Base-by-base conservation (phyloP, 2,888 invertebrate species). In the Anorthoa munda region DNA sequence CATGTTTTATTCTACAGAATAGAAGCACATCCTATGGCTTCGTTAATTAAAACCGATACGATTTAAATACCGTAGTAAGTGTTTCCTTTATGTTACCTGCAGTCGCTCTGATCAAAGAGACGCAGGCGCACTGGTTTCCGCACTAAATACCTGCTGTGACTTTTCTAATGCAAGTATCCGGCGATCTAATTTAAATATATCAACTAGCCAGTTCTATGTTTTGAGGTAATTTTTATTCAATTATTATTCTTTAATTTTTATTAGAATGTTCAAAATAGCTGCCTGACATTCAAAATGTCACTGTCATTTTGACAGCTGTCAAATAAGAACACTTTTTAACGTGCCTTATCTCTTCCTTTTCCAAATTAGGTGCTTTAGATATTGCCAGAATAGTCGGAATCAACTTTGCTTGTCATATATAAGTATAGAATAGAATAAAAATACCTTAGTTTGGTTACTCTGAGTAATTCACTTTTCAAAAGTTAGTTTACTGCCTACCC, bases 41-140 rank as follows among this genome's bases (percentile, higher is more conserved):
- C n/a, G 51, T 77, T 82, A 61, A 79, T 82, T 80, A 71, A 77
- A 81, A 53, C 26, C 46, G 51, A 67, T 60, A 51, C 78, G 48
- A 74, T 82, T 79, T 83, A 74, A 74, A 83, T 81, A 59, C 79
- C 74, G 56, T 48, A 65, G 53, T 82, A 74, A 81, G 61, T 66
- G 65, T 26, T 70, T 83, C 65, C 73, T 74, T 21, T 75, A 13
- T 50, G 78, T 60, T 60, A 50, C 51, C 46, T 26, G 18, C 21
- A 7, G 69, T 46, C 26, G 67, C 56, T 5, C 18, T 71, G 66
- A 81, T 79, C 77, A 77, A 77, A 71, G 58, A 13, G 45, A 21
- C 48, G 58, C 26, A 17, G 5, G 55, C 69, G 79, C 73, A 68
- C 82, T 46, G 50, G 70, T 70, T 53, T 82, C 83, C 83, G 67